Percentiles rank a stretch among this genome's conserved stretches.
phyloP scores from a whole-genome alignment of 2,888 invertebrate genomes.

The Abrostola triplasia region DNA sequence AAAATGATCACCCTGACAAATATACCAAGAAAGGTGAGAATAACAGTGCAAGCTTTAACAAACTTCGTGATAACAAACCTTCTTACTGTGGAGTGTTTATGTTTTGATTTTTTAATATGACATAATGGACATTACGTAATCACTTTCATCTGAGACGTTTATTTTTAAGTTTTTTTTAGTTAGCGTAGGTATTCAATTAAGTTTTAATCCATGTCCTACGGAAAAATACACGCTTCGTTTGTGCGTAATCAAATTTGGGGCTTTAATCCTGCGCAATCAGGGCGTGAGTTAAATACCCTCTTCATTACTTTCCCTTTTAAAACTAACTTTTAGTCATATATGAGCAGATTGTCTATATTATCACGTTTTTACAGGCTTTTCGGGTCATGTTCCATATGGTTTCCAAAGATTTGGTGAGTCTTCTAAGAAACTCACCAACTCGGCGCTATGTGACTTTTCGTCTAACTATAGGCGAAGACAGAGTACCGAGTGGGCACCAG shows the following conservation, averaged over 20 bases:
- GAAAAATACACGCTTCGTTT: conserved; percentile 78
- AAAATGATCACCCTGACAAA: conserved; percentile 89
- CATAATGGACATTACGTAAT: conserved; percentile 5
- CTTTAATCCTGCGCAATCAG: conserved; percentile 78
- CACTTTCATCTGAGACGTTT: conserved; percentile 2
- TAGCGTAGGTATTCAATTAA: conserved; percentile 15
- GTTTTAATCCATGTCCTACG: conserved; percentile 74
- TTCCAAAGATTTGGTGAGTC: conserved; percentile 90
- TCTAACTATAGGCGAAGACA: conserved; percentile 92
- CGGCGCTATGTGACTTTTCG: conserved; percentile 92
- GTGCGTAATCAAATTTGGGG: conserved; percentile 84
- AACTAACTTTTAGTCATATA: background rate
- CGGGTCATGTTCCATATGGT: conserved; percentile 91
- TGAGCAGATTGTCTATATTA: background rate
- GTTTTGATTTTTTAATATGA: background rate
- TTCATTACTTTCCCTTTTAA: background rate
- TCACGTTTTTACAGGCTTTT: conserved; percentile 85
- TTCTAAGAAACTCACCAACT: conserved; percentile 90
- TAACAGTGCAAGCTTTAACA: conserved; percentile 2
- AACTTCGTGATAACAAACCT: conserved; percentile 5
- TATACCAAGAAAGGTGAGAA: conserved; percentile 89
- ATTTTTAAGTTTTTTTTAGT: conserved; percentile 16
- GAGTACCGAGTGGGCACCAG: conserved; percentile 93
- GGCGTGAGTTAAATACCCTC: conserved; percentile 73
- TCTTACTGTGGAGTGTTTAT: background rate